Percentiles rank a stretch among this genome's conserved stretches.
These are phyloP conservation scores for Spinibarbus caldwelli DNA, from an alignment of 2,797 vertebrate genomes.

Conservation along the genomic window DNA sequence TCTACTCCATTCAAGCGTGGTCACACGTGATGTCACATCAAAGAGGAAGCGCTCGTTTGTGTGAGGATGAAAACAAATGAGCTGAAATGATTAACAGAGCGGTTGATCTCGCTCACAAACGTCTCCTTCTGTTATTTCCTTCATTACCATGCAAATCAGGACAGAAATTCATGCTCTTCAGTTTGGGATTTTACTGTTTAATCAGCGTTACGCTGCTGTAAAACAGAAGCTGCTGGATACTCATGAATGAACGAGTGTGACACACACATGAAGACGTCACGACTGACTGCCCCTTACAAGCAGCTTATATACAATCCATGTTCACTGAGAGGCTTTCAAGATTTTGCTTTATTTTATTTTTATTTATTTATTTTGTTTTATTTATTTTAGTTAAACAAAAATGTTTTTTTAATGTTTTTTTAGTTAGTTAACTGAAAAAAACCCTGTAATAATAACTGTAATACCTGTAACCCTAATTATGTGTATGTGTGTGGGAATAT, in stretches of 20 bases:
- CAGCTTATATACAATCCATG: not conserved
- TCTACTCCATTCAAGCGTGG: not conserved
- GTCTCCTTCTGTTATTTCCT: not conserved
- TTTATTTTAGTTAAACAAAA: no score
- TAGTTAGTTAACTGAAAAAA: no score
- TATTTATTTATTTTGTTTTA: no score
- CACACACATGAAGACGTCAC: no score
- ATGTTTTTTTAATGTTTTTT: no score
- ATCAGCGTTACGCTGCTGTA: not conserved
- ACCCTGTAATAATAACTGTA: no score
- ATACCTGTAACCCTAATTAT: no score
- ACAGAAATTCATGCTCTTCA: not conserved
- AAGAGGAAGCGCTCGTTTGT: not conserved
- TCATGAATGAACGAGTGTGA: not conserved
- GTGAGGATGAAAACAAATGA: slow-evolving; percentile 11
- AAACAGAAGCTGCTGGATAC: not conserved
- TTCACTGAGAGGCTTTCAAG: not conserved
- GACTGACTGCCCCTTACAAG: no score
- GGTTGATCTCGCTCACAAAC: not conserved
- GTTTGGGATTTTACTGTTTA: not conserved
- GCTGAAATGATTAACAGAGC: not conserved
- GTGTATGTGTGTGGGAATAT: no score
- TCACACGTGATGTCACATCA: slow-evolving; percentile 20
- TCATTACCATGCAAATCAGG: not conserved
- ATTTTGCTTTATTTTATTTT: no score